Base-by-base conservation (phyloP, 2,888 invertebrate genomes). In the Andricus curvator region DNA sequence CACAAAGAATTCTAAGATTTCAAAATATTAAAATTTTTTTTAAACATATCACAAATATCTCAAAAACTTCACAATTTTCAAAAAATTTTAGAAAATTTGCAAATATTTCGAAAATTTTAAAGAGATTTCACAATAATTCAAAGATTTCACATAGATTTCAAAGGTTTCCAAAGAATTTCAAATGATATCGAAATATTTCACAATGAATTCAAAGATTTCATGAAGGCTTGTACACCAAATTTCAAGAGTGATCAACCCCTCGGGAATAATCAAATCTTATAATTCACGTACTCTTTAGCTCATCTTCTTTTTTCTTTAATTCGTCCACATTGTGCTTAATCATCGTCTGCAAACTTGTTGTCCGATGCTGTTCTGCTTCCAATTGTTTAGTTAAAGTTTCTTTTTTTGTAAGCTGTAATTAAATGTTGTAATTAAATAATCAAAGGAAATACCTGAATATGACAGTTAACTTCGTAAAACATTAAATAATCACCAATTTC, bases 251-350 rank as follows among this genome's bases (percentile, higher is more conserved):
- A 44, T 44, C 44, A 44, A 44, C 44, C 44, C 8, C 44, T 44
- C 4, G 6, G 17, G 1, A 64, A 64, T 64, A 29, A 48, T 68
- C 17, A 65, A 67, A 76, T 76, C 66, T 25, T 25, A 48, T 60
- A 56, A 79, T 78, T 81, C 60, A 80, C 82, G 82, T 83, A 92
- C 93, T 82, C 78, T 89, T 80, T 33, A 91, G 80, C 81, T 92
- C 90, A 15, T 68, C 67, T 85, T 94, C 93, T 82, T 94, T 93
- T 84, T 95, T 95, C 83, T 95, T 93, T 9, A 96, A 93, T 87
- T 96, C 96, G 66, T 93, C 94, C 89, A 96, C 95, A 82, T 94
- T 94, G 88, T 95, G 95, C 82, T 95, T 95, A 8, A 96, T 93
- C 70, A 95, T 95, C 0, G 95, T 94, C 92, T 97, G 95, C 62